phyloP scores from a whole-genome alignment of 2,888 invertebrate species.

The Dastarcus helophoroides region DNA sequence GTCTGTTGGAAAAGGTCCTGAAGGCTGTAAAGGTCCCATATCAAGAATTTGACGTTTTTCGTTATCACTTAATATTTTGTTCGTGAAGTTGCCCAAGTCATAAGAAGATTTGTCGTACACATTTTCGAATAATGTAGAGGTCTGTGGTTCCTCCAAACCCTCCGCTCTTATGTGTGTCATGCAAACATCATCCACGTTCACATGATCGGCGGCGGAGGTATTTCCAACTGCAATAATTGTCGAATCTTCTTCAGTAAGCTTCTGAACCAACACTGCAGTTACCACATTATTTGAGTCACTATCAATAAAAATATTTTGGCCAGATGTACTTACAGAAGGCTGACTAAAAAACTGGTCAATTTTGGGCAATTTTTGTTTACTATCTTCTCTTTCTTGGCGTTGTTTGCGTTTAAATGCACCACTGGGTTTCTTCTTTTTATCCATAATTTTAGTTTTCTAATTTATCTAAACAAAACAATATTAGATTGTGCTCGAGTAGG shows the following conservation, averaged over 20 bases:
- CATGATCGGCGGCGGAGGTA: slow-evolving; percentile 6
- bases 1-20: slow-evolving; percentile 6
- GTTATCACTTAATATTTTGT: slow-evolving; percentile 11
- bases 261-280: slow-evolving; percentile 1
- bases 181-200: slow-evolving; percentile 6
- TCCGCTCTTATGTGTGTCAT: slow-evolving; percentile 6
- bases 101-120: slow-evolving; percentile 11
- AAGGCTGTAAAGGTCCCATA: slow-evolving; percentile 9
- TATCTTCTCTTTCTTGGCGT: no score
- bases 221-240: slow-evolving; percentile 3
- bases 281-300: no score
- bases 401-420: no score
- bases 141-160: slow-evolving; percentile 8
- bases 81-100: slow-evolving; percentile 13
- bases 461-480: no score
- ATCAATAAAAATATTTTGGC: no score
- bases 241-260: slow-evolving; percentile 2
- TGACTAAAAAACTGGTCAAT: no score
- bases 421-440: no score
- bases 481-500: no score
- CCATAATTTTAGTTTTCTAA: no score
- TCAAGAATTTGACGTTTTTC: slow-evolving; percentile 12
- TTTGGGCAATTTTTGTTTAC: no score
- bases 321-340: no score
- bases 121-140: slow-evolving; percentile 11